Percentiles rank a stretch among this genome's conserved stretches.
These are phyloP conservation scores for Atlantisia rogersi DNA, from an alignment of 2,113 vertebrate species.

Conservation along the genomic window DNA sequence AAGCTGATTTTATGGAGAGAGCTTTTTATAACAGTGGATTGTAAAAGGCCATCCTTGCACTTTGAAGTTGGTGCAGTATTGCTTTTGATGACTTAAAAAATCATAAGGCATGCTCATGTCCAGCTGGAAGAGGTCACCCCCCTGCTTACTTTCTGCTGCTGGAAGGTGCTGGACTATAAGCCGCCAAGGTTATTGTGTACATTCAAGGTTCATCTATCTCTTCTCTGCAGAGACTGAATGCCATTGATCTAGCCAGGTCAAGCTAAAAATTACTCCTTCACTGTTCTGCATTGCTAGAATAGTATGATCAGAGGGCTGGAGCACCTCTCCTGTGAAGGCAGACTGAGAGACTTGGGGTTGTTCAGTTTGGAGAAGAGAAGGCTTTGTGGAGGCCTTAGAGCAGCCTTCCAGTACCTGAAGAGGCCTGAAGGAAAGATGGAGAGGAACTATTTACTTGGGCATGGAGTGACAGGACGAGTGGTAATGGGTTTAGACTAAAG, in stretches of 20 bases:
- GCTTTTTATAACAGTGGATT: background rate
- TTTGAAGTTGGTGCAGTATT: background rate
- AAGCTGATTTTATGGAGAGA: background rate
- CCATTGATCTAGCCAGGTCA: background rate
- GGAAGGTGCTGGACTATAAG: background rate
- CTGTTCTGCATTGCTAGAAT: background rate
- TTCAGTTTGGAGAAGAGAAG: too few species aligned
- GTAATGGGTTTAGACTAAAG: too few species aligned
- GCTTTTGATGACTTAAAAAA: background rate
- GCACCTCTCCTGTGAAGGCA: too few species aligned
- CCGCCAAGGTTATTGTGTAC: background rate
- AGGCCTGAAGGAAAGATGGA: too few species aligned
- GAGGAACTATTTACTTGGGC: too few species aligned
- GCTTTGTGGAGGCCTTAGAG: too few species aligned
- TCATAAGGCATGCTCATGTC: background rate
- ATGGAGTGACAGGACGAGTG: too few species aligned
- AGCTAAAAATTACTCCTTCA: background rate
- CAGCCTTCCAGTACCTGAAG: too few species aligned
- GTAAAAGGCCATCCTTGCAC: background rate
- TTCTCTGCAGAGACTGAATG: background rate
- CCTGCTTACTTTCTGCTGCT: background rate
- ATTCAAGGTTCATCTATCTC: background rate
- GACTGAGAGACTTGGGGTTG: too few species aligned
- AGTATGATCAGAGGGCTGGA: background rate
- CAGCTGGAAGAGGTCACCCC: background rate